Base-by-base conservation (phyloP, 2,113 vertebrate species). In the Gallinago jamesoni region DNA sequence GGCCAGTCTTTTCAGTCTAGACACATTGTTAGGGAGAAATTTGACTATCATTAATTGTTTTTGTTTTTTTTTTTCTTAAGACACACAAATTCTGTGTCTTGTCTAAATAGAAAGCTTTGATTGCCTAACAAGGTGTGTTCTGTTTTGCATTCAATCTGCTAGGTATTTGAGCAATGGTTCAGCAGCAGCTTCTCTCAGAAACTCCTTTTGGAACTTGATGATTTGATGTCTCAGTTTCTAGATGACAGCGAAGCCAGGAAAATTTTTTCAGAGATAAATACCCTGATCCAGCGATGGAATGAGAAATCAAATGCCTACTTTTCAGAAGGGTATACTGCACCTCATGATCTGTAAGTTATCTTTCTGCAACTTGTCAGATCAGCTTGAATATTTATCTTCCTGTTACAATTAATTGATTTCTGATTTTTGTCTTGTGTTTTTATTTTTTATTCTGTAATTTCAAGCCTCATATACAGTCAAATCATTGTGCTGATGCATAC, bases 161-260 rank as follows among this genome's bases (percentile, higher is more conserved):
- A 98, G 97, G 63, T 98, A 73, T 77, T 97, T 57, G 35, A 91
- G 17, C 97, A 95, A 52, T 94, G 96, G 97, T 43, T 81, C 3
- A 52, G 39, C 41, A 89, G 50, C 53, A 78, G 25, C 15, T 16
- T 88, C 31, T 30, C 67, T 83, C 94, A 96, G 64, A 91, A 93
- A 37, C 55, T 96, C 12, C 43, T 96, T 78, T 27, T 56, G 14
- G 93, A 88, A 39, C 7, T 79, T 48, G 93, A 50, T 70, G 50
- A 75, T 56, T 72, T 97, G 70, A 15, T 45, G 21, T 53, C 80
- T 55, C 78, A 52, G 50, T 77, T 89, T 53, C 75, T 72, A 82
- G 72, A 94, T 19, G 72, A 45, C 3, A 86, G 17, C 16, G 30
- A 92, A 73, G 33, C 52, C 3, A 30, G 53, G 22, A 84, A 92